These are phyloP conservation scores for Sinotaia quadrata DNA, from an alignment of 2,888 invertebrate species.

Conservation along the genomic window DNA sequence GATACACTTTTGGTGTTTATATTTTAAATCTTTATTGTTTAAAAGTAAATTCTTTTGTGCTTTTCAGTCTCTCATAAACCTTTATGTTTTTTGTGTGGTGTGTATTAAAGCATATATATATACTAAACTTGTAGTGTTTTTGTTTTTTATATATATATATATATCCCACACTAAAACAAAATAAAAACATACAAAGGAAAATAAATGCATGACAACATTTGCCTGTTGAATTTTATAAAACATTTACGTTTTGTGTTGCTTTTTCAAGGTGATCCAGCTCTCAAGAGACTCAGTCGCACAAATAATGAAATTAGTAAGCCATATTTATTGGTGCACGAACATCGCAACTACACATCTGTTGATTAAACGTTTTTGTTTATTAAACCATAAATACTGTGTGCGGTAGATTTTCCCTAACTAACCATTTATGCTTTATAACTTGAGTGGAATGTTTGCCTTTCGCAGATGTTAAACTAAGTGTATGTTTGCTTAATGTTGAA, in stretches of 20 bases:
- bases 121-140: too few species aligned
- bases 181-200: too few species aligned
- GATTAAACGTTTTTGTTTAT: slow-evolving; percentile 4
- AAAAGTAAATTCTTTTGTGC: too few species aligned
- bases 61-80: too few species aligned
- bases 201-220: neutral
- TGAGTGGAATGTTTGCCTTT: slow-evolving; percentile 15
- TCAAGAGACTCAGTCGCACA: slow-evolving; percentile 28
- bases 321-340: slow-evolving; percentile 22
- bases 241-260: slow-evolving; percentile 20
- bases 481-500: too few species aligned
- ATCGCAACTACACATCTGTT: slow-evolving; percentile 17
- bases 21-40: too few species aligned
- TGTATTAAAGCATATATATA: too few species aligned
- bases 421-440: slow-evolving; percentile 12
- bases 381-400: slow-evolving; percentile 12
- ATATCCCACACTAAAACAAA: too few species aligned
- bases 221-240: slow-evolving; percentile 3
- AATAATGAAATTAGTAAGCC: slow-evolving; percentile 28
- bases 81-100: too few species aligned
- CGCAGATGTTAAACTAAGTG: neutral
- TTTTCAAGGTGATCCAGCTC: slow-evolving; percentile 27
- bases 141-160: too few species aligned
- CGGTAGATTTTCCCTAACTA: slow-evolving; percentile 20
- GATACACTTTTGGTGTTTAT: too few species aligned